A percentile compares a stretch with the other conserved stretches of the same genome.
Conservation (phyloP, 2,888 invertebrate species). For the Epicampocera succincta region DNA sequence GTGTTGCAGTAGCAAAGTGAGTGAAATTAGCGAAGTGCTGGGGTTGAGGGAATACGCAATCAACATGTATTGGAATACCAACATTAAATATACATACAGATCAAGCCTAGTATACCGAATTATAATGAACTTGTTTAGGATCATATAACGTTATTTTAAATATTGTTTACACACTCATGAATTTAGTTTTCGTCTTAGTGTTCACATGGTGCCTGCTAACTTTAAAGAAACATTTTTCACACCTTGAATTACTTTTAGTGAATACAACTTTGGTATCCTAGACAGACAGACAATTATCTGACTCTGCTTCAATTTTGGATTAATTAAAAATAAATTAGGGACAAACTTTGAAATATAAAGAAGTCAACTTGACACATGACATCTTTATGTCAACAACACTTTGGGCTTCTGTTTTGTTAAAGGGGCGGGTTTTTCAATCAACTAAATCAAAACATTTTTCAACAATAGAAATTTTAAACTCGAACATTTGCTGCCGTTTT, state of each 20-base stretch:
- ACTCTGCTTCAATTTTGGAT: too few species aligned
- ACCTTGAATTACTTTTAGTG: too few species aligned
- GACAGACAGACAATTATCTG: too few species aligned
- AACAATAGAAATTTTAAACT: conserved; percentile 34
- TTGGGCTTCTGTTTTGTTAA: conserved; percentile 31
- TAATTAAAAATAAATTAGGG: neutral
- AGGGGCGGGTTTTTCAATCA: conserved; percentile 29
- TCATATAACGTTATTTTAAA: too few species aligned
- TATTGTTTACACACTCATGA: too few species aligned
- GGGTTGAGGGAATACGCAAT: neutral
- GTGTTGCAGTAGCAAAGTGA: neutral
- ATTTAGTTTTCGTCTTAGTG: too few species aligned
- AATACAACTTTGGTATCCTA: too few species aligned
- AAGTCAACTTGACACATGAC: conserved; percentile 77
- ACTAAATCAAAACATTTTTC: conserved; percentile 32
- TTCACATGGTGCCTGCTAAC: too few species aligned
- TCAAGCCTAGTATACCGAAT: neutral
- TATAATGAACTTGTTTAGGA: too few species aligned
- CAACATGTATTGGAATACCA: conserved; percentile 13
- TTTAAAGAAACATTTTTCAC: too few species aligned
- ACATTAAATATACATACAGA: neutral
- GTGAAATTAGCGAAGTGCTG: neutral
- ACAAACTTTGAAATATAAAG: conserved; percentile 12
- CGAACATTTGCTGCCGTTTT: conserved; percentile 43
- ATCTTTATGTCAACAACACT: conserved; percentile 75